Conservation (phyloP, 2,797 vertebrate genomes). For the Tokudaia tokunoshimensis region DNA sequence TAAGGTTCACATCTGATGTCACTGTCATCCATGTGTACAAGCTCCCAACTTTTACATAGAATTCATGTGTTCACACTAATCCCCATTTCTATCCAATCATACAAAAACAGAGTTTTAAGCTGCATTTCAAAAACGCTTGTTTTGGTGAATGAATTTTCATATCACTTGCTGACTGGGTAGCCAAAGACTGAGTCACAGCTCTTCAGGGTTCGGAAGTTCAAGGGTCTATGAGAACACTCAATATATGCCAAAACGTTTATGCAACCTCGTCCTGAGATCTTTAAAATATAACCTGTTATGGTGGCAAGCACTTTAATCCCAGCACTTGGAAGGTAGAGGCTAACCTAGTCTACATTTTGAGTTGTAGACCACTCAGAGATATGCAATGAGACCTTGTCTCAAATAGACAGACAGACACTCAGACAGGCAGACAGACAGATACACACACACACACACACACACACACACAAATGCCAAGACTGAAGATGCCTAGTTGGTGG, state of each 20-base stretch:
- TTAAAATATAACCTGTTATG: background rate
- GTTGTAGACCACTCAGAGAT: background rate
- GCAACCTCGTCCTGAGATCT: background rate
- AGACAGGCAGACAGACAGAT: background rate
- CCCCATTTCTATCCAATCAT: background rate
- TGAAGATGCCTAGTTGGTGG: background rate
- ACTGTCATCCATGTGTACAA: background rate
- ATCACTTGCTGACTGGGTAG: background rate
- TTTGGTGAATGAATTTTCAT: background rate
- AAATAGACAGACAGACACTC: background rate
- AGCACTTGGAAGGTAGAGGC: background rate
- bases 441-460: background rate
- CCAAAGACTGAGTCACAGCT: background rate
- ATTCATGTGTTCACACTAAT: background rate
- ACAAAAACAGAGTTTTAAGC: background rate
- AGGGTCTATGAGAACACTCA: background rate
- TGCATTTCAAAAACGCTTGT: background rate
- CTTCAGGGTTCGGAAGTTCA: background rate
- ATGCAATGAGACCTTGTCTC: background rate
- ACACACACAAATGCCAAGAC: rapidly evolving
- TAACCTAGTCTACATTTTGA: background rate
- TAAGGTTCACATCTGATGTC: background rate
- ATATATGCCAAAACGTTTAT: background rate
- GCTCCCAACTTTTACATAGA: background rate
- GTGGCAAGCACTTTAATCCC: background rate